Evolutionary conservation across 2,113 vertebrate species (phyloP).

Genomic region (Synodontis membranacea): DNA sequence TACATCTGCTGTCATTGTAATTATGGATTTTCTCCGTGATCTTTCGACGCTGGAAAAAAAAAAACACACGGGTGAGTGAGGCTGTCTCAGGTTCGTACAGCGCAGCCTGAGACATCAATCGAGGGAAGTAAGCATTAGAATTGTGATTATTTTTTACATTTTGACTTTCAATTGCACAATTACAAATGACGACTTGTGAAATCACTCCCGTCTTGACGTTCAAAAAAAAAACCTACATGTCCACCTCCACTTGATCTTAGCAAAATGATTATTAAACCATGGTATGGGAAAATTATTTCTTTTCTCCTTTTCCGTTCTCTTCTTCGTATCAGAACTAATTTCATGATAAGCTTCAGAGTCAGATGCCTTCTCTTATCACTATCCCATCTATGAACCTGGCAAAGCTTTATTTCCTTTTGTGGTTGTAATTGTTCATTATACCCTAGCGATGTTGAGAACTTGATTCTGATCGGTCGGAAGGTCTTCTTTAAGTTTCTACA

Average conservation of each 20-base stretch:
- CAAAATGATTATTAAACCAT: neutral
- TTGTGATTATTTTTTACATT: neutral
- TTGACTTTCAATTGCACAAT: neutral
- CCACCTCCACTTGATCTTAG: neutral
- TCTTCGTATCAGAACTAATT: neutral
- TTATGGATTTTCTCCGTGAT: constrained; percentile 70
- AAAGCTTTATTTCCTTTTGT: neutral
- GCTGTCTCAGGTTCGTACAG: constrained; percentile 22
- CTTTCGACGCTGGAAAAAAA: constrained; percentile 19
- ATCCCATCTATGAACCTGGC: too few species aligned
- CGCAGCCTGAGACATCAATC: constrained; percentile 13
- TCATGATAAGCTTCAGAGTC: neutral
- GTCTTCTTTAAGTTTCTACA: neutral
- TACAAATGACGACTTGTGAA: neutral
- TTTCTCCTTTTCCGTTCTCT: neutral
- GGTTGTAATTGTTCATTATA: neutral
- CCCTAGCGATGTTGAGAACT: neutral
- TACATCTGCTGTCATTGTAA: constrained; percentile 70
- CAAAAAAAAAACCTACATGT: neutral
- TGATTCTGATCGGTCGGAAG: neutral
- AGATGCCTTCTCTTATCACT: neutral
- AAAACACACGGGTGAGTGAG: constrained; percentile 26
- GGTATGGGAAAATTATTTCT: neutral
- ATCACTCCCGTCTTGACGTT: neutral
- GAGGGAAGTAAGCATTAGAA: neutral